Evolutionary conservation across 1,140 invertebrate species (phyloP), one percentile per base, ranked within the genome.

Genomic region (Drosophila arizonae): DNA sequence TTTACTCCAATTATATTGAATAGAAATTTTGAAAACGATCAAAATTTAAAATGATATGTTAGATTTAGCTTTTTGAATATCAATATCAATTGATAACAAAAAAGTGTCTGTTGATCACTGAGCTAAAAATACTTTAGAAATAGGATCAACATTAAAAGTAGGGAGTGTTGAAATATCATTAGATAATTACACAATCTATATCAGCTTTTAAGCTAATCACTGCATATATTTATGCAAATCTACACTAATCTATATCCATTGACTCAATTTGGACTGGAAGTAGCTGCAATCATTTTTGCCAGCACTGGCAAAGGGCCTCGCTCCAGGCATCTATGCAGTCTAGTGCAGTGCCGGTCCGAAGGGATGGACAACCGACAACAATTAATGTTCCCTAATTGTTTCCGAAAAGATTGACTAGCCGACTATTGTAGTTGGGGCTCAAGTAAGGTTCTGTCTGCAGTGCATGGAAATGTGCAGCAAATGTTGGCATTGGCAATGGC

Each of bases 341-440:
- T 24, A 24, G 21, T 17, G 15, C 48, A 24, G 3, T 8, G 4
- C 17, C 15, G 24, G n/a, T 11, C 21, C 21, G n/a, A 28, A 24
- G 13, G 10, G n/a, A 10, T 13, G 21, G 43, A 17, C 43, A 46
- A 41, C 54, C 39, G 46, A 68, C 79, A 88, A 76, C 76, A 82
- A 82, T 88, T 84, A 87, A 82, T 79, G 84, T 61, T 72, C 65
- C 48, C 52, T 79, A 84, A 82, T 82, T 79, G 68, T 76, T 82
- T 85, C 77, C 72, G 68, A 66, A 70, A 75, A 76, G 81, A 82
- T 76, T 84, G 74, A 72, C 76, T 51, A 55, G 41, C 36, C 66
- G 33, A 48, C 39, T 30, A 11, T 0, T 39, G 21, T 24, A 24
- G 21, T 24, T 3, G 10, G 36, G 10, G 10, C 2, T 11, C 2